Evolutionary conservation across 2,113 vertebrate genomes (phyloP).

Genomic region (Coregonus clupeaformis): DNA sequence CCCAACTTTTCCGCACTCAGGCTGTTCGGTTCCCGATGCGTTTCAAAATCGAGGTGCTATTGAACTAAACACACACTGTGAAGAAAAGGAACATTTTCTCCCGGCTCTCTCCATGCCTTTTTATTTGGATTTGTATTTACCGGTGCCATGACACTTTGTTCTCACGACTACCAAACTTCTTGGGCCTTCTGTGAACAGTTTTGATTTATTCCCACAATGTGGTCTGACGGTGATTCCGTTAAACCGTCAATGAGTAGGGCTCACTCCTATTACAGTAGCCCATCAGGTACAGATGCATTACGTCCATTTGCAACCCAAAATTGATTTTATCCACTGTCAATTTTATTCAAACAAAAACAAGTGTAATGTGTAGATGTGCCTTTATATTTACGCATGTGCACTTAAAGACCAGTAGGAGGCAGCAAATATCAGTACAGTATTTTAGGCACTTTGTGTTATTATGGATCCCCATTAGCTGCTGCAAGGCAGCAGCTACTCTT

Average conservation of each 20-base stretch:
- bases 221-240: not conserved
- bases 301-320: not conserved
- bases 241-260: not conserved
- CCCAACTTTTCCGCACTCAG: not conserved
- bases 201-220: not conserved
- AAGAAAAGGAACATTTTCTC: not conserved
- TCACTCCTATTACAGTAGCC: not conserved
- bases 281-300: not conserved
- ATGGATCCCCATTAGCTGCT: too few species aligned
- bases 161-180: not conserved
- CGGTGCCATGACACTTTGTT: not conserved
- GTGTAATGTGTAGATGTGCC: slow-evolving; percentile 1
- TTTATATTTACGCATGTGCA: not conserved
- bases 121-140: not conserved
- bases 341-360: not conserved
- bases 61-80: not conserved
- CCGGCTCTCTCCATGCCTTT: not conserved
- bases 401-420: not conserved
- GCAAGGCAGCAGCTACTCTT: too few species aligned
- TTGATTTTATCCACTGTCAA: not conserved
- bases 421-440: not conserved
- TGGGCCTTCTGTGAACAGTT: not conserved
- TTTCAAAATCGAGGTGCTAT: not conserved
- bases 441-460: not conserved
- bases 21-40: not conserved